Conservation (phyloP, 2,113 vertebrate genomes). For the Odontophorus gujanensis region DNA sequence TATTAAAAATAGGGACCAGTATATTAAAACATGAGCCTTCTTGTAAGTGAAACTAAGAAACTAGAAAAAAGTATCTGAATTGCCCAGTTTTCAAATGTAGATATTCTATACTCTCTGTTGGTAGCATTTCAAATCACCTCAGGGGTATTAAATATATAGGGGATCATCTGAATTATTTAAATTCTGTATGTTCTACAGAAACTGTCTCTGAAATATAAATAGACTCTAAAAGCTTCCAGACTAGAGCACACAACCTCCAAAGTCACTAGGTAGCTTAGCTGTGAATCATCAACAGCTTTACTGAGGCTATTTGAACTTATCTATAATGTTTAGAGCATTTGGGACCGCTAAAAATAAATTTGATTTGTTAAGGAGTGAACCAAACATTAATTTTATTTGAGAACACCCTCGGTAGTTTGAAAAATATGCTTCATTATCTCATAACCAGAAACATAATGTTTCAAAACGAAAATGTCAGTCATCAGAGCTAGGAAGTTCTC, state of each 20-base stretch:
- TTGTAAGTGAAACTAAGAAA: not conserved
- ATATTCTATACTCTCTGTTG: not conserved
- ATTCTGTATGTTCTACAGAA: not conserved
- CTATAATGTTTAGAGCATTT: not conserved
- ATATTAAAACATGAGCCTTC: not conserved
- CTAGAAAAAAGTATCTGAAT: not conserved
- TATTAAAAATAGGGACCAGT: not conserved
- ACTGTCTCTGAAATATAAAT: not conserved
- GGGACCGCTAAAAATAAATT: not conserved
- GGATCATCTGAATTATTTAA: not conserved
- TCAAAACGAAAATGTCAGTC: constrained; percentile 32
- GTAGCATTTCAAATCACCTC: not conserved
- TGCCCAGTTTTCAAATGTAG: not conserved
- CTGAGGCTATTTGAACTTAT: not conserved
- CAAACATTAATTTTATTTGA: not conserved
- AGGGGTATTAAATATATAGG: not conserved
- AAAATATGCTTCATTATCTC: constrained; percentile 46
- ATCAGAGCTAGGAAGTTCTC: constrained; percentile 13
- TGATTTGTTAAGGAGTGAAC: not conserved
- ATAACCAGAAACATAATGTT: not conserved
- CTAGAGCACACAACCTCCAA: not conserved
- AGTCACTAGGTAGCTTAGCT: not conserved
- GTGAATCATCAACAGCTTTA: not conserved
- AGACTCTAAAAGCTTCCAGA: not conserved
- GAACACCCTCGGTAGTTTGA: not conserved